Percentiles rank a stretch among this genome's conserved stretches.
phyloP scores from a whole-genome alignment of 2,797 vertebrate species.

The Pantherophis vulpinus region DNA sequence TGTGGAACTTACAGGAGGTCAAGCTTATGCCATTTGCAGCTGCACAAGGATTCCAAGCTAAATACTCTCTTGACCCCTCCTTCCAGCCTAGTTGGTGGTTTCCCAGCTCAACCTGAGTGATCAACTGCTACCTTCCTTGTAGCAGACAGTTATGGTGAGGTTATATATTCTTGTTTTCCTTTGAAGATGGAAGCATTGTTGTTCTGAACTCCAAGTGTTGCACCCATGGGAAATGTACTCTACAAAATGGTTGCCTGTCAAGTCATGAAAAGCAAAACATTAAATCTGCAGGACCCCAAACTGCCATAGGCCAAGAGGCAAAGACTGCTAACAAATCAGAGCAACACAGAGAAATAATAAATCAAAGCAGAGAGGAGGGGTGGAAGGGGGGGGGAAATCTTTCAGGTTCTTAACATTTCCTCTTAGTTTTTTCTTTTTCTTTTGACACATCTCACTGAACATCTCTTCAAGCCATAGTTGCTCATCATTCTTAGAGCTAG shows the following conservation, averaged over 20 bases:
- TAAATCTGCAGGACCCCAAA: accelerated
- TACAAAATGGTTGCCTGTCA: not conserved
- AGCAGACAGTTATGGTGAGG: slow-evolving; percentile 14
- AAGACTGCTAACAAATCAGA: not conserved
- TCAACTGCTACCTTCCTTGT: not conserved
- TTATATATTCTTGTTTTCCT: slow-evolving; percentile 2
- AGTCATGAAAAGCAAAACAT: not conserved
- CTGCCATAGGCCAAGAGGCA: not conserved
- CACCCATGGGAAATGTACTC: not conserved
- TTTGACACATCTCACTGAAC: not conserved
- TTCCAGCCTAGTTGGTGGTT: not conserved
- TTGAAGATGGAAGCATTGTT: not conserved
- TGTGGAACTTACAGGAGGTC: not conserved
- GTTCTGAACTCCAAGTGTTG: not conserved
- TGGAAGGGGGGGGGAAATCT: accelerated
- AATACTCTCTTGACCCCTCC: not conserved
- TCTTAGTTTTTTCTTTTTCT: not conserved
- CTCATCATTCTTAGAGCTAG: not conserved
- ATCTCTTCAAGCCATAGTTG: too few species aligned
- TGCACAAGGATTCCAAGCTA: not conserved
- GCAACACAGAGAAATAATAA: not conserved
- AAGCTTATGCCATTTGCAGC: not conserved
- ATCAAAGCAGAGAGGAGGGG: not conserved
- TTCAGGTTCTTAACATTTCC: not conserved
- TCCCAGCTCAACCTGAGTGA: not conserved